phyloP scores from a whole-genome alignment of 2,888 invertebrate genomes.

The Nesidiocoris tenuis region DNA sequence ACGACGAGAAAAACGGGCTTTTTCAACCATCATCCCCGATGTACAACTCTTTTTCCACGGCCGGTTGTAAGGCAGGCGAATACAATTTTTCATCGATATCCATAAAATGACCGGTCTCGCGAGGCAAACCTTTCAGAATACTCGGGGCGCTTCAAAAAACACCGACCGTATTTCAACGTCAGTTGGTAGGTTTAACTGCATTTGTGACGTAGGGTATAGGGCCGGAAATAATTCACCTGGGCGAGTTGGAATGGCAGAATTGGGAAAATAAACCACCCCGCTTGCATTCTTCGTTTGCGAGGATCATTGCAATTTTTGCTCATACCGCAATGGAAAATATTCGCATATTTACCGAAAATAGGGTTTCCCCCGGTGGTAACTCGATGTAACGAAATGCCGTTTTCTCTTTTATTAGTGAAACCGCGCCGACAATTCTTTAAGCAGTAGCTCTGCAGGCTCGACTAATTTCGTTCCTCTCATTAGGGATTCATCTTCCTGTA shows the following conservation, averaged over 20 bases:
- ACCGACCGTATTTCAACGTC: background rate
- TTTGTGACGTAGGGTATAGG: background rate
- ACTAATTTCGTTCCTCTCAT: background rate
- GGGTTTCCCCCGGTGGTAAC: too few species aligned
- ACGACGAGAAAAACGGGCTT: conserved; percentile 20
- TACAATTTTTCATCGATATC: conserved; percentile 34
- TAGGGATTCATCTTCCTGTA: background rate
- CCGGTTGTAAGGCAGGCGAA: conserved; percentile 1
- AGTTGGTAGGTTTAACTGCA: background rate
- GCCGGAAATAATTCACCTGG: background rate
- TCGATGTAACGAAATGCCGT: too few species aligned
- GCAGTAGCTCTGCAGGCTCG: background rate
- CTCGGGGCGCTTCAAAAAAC: background rate
- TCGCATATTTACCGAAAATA: too few species aligned
- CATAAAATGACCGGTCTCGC: background rate
- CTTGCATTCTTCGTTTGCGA: too few species aligned
- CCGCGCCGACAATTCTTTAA: too few species aligned
- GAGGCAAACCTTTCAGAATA: background rate
- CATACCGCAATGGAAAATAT: background rate
- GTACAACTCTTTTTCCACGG: conserved; percentile 15
- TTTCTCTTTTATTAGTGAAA: too few species aligned
- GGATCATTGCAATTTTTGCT: background rate
- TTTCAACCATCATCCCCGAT: conserved; percentile 25
- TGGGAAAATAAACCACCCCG: background rate
- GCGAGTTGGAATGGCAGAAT: background rate